phyloP scores from a whole-genome alignment of 2,888 invertebrate genomes.

The Cheiracanthium punctorium region DNA sequence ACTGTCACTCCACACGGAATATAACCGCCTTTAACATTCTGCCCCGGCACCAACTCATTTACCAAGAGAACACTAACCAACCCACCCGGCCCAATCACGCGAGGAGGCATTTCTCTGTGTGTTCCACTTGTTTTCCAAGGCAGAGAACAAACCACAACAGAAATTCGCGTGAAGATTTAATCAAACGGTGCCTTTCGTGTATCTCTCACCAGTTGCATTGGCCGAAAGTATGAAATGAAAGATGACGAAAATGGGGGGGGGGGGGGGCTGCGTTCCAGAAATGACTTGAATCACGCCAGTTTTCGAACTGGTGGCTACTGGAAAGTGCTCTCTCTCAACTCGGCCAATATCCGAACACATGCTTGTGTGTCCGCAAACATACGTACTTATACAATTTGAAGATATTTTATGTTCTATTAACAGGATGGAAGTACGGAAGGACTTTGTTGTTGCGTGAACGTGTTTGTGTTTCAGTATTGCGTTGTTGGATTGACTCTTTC shows the following conservation, averaged over 20 bases:
- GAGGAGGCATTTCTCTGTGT: background rate
- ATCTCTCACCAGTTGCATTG: conserved; percentile 50
- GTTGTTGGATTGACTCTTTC: too few species aligned
- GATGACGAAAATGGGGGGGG: too few species aligned
- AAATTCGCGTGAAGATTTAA: conserved; percentile 66
- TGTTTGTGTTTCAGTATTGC: too few species aligned
- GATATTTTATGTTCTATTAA: background rate
- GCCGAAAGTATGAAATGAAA: conserved; percentile 39
- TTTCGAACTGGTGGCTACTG: background rate
- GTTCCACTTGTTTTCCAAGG: too few species aligned
- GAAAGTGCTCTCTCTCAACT: too few species aligned
- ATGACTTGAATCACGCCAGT: conserved; percentile 15
- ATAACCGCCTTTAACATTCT: background rate
- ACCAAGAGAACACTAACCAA: conserved; percentile 9
- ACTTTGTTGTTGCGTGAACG: too few species aligned
- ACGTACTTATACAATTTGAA: background rate
- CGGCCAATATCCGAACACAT: too few species aligned
- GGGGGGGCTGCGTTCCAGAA: background rate
- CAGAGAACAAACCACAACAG: conserved; percentile 38
- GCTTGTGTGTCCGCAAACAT: background rate
- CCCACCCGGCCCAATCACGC: conserved; percentile 21
- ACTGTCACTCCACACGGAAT: conserved; percentile 5
- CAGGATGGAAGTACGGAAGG: background rate
- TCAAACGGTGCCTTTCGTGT: conserved; percentile 50
- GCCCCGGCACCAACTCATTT: conserved; percentile 27